Percentiles rank a stretch among this genome's conserved stretches.
These are phyloP conservation scores for Pyralis farinalis DNA, from an alignment of 2,888 invertebrate species.

Conservation along the genomic window DNA sequence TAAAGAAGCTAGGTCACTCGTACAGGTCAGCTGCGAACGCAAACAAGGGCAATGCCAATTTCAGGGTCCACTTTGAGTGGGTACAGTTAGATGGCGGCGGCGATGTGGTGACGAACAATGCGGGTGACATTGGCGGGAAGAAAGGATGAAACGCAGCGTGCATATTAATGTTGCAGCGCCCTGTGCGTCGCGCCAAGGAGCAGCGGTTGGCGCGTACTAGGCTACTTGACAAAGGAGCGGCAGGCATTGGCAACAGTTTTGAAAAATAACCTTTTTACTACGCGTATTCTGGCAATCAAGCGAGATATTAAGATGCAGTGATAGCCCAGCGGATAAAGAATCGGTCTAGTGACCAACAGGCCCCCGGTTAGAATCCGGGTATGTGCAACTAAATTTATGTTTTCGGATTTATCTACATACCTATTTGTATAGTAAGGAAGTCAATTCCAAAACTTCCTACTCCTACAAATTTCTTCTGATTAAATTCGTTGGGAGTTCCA, in stretches of 20 bases:
- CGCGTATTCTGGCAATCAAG: too few relatives aligned
- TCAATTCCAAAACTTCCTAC: too few relatives aligned
- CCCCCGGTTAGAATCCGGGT: too few relatives aligned
- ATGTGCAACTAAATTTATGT: too few relatives aligned
- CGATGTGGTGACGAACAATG: slow-evolving; percentile 60
- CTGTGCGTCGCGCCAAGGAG: slow-evolving; percentile 30
- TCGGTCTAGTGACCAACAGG: too few relatives aligned
- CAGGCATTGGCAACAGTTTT: slow-evolving; percentile 17
- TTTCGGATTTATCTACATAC: too few relatives aligned
- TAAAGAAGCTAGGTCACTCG: slow-evolving; percentile 41
- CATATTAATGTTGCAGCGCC: slow-evolving; percentile 58
- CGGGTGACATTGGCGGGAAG: slow-evolving; percentile 73
- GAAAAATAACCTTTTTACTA: too few relatives aligned
- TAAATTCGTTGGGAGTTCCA: too few relatives aligned
- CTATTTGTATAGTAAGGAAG: too few relatives aligned
- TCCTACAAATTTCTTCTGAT: too few relatives aligned
- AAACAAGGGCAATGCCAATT: slow-evolving; percentile 77
- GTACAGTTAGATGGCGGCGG: slow-evolving; percentile 65
- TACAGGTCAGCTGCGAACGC: slow-evolving; percentile 38
- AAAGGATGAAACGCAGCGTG: slow-evolving; percentile 69
- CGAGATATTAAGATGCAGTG: too few relatives aligned
- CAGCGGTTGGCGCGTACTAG: slow-evolving; percentile 24
- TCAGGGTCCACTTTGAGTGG: slow-evolving; percentile 69
- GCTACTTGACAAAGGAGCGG: slow-evolving; percentile 19
- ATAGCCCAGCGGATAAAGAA: too few relatives aligned